Conservation (phyloP, 2,888 invertebrate genomes). For the Trachelus stipa region DNA sequence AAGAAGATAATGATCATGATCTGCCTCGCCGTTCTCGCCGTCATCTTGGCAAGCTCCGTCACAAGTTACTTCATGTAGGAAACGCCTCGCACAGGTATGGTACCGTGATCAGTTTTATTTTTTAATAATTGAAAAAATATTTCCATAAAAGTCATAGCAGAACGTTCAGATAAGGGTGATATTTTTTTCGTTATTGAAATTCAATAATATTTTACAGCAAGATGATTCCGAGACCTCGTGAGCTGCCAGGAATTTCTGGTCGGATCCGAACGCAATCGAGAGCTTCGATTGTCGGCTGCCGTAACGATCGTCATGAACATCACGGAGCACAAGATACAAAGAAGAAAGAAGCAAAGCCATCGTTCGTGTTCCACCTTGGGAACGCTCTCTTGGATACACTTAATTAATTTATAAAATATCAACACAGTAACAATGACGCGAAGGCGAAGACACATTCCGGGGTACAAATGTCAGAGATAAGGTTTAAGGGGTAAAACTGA, state of each 20-base stretch:
- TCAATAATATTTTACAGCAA: slow-evolving; percentile 32
- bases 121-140: neutral
- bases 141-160: neutral
- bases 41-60: slow-evolving; percentile 77
- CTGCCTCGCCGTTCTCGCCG: slow-evolving; percentile 84
- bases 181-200: neutral
- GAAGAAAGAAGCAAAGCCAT: no score
- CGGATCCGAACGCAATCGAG: no score
- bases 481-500: no score
- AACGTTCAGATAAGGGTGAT: neutral
- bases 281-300: no score
- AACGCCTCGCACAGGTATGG: slow-evolving; percentile 55
- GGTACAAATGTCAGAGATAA: no score
- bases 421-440: no score
- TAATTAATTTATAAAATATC: no score
- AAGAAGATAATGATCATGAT: slow-evolving; percentile 95
- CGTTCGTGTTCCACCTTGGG: no score
- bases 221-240: slow-evolving; percentile 45
- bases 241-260: neutral
- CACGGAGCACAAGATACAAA: no score
- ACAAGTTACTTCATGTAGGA: slow-evolving; percentile 75
- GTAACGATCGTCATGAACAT: no score
- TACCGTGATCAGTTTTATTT: slow-evolving; percentile 1
- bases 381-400: no score
- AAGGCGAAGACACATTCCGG: no score